Evolutionary conservation across 2,888 invertebrate genomes (phyloP).

Genomic region (Temnothorax unifasciatus): DNA sequence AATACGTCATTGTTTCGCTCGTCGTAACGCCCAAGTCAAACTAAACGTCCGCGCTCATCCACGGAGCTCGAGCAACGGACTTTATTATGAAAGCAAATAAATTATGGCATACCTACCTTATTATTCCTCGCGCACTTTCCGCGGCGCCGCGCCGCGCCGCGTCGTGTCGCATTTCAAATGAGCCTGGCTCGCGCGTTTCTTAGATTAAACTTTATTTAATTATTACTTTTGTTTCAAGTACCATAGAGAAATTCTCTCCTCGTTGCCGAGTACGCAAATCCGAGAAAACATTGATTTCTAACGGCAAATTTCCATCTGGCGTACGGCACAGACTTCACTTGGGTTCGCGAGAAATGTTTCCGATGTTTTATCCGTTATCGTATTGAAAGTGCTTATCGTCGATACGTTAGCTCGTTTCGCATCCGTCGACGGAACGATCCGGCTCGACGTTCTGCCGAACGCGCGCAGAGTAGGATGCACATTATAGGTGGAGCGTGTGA

Average conservation of each 20-base stretch:
- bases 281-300: neutral
- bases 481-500: neutral
- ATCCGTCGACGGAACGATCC: neutral
- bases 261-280: neutral
- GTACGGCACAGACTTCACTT: neutral
- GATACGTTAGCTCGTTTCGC: neutral
- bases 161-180: neutral
- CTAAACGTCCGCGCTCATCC: conserved; percentile 29
- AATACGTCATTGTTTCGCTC: conserved; percentile 43
- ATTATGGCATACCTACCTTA: conserved; percentile 13
- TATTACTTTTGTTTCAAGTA: neutral
- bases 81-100: conserved; percentile 45
- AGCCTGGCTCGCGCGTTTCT: neutral
- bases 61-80: conserved; percentile 18
- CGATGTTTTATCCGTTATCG: conserved; percentile 23
- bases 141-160: neutral
- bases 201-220: neutral
- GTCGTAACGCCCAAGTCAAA: conserved; percentile 3
- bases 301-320: neutral
- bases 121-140: conserved; percentile 11
- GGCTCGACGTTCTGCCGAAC: conserved; percentile 5
- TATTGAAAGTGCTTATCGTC: conserved; percentile 10
- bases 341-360: neutral
- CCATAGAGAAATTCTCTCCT: neutral
- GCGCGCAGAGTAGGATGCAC: conserved; percentile 18